Evolutionary conservation across 1,140 invertebrate species (phyloP), one percentile per base, ranked within the genome.

Genomic region (Spodoptera litura): DNA sequence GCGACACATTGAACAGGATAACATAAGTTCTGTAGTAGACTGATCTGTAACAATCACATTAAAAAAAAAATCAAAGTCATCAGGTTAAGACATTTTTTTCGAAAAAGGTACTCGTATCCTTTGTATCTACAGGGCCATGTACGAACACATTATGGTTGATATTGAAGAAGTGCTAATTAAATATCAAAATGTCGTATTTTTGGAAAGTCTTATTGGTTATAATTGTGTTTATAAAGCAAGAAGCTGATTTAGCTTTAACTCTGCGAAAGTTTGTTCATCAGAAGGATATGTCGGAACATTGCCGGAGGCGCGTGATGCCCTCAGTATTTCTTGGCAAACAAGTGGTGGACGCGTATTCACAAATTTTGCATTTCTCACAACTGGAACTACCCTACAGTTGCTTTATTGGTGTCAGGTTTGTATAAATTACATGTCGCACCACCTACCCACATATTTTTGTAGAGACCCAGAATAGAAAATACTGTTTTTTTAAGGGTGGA

Each of bases 251-350:
- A 61, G 38, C 76, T 13, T 53, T 85, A 56, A 31, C 77, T 13
- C 13, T 75, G 4, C 81, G 52, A 4, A 87, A 80, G 62, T 86
- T 88, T 10, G 80, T 86, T 5, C 81, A 89, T 64, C 88, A 91
- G 79, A 89, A 86, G 59, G 91, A 94, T 27, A 80, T 93, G 20
- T 94, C 93, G 1, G 93, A 94, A 68, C 81, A 90, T 49, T 94
- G 93, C 71, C 83, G 84, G 25, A 85, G 93, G 0, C 81, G 85
- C 0, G 91, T 89, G 9, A 73, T 89, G 31, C 90, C 91, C 0
- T 93, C 93, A 0, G 80, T 94, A 27, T 92, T 93, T 53, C 81
- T 93, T 4, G 90, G 91, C 2, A 85, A 86, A 35, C 81, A 88
- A 72, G 85, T 93, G 2, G 79, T 87, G 13, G 88, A 89, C 2